Percentiles rank a stretch among this genome's conserved stretches.
These are phyloP conservation scores for Oceanodroma leucorhoa DNA, from an alignment of 2,797 vertebrate genomes.

Conservation along the genomic window DNA sequence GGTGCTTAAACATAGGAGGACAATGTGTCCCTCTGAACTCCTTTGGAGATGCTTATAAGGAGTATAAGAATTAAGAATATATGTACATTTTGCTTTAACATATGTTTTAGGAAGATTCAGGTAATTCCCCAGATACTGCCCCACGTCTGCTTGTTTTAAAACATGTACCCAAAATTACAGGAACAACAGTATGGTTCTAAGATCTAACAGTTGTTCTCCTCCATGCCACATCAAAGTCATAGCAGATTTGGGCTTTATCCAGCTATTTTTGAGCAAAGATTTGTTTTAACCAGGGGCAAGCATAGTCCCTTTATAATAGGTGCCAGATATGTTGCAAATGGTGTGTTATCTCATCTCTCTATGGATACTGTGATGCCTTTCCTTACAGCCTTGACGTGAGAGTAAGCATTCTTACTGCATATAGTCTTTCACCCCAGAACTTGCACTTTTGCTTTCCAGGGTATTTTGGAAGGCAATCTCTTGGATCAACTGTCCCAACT, in stretches of 20 bases:
- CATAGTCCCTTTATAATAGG: neutral
- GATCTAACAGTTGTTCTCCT: neutral
- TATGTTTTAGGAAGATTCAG: neutral
- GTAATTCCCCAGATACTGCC: neutral
- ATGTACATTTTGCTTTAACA: neutral
- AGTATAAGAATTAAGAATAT: neutral
- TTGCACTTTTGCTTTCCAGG: neutral
- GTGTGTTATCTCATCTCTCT: accelerated
- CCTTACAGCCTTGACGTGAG: neutral
- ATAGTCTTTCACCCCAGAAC: neutral
- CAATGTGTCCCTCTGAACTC: neutral
- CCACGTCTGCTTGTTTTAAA: neutral
- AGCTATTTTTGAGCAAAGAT: neutral
- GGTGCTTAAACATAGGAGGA: neutral
- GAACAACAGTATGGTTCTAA: neutral
- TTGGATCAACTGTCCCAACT: neutral
- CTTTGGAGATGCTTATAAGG: neutral
- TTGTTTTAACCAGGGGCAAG: neutral
- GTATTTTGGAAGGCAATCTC: neutral
- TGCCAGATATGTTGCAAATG: neutral
- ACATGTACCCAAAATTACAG: neutral
- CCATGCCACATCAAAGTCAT: neutral
- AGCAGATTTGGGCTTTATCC: neutral
- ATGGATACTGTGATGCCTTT: neutral
- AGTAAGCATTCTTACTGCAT: neutral